A percentile compares a stretch with the other conserved stretches of the same genome.
Conservation (phyloP, 2,113 vertebrate genomes). For the Ploceus nigricollis region DNA sequence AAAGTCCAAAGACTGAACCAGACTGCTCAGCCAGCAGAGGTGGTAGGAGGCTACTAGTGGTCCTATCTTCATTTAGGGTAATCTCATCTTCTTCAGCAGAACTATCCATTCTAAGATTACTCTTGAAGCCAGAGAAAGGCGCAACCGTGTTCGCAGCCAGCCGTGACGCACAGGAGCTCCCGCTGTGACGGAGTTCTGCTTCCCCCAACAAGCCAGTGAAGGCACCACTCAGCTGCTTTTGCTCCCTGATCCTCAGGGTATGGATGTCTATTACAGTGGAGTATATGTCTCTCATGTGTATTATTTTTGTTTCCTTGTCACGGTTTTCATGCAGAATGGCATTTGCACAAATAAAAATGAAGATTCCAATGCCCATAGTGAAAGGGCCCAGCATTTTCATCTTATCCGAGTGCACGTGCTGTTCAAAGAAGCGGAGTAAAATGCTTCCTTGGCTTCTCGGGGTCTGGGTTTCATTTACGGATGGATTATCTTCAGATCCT, state of each 20-base stretch:
- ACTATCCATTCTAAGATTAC: constrained; percentile 73
- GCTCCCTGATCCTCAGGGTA: constrained; percentile 84
- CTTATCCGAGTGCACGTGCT: constrained; percentile 90
- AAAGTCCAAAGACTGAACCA: constrained; percentile 77
- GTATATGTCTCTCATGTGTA: constrained; percentile 99
- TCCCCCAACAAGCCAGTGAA: constrained; percentile 73
- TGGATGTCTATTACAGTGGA: constrained; percentile 98
- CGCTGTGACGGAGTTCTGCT: constrained; percentile 71
- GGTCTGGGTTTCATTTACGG: constrained; percentile 71
- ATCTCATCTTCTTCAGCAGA: constrained; percentile 84
- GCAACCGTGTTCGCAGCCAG: constrained; percentile 82
- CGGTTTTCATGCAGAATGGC: constrained; percentile 97
- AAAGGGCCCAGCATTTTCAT: constrained; percentile 99
- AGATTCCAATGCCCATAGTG: constrained; percentile 98
- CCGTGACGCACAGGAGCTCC: constrained; percentile 74
- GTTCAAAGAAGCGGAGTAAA: constrained; percentile 87
- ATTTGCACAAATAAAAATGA: constrained; percentile 98
- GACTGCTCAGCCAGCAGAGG: constrained; percentile 81
- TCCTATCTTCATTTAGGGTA: constrained; percentile 73
- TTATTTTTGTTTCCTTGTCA: constrained; percentile 97
- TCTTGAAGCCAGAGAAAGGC: constrained; percentile 75
- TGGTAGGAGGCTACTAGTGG: constrained; percentile 73
- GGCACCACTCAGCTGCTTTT: constrained; percentile 79
- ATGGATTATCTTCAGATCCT: constrained; percentile 42
- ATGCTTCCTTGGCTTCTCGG: constrained; percentile 67